Evolutionary conservation across 2,888 invertebrate genomes (phyloP), one percentile per base, ranked within the genome.

Genomic region (Empis livida): DNA sequence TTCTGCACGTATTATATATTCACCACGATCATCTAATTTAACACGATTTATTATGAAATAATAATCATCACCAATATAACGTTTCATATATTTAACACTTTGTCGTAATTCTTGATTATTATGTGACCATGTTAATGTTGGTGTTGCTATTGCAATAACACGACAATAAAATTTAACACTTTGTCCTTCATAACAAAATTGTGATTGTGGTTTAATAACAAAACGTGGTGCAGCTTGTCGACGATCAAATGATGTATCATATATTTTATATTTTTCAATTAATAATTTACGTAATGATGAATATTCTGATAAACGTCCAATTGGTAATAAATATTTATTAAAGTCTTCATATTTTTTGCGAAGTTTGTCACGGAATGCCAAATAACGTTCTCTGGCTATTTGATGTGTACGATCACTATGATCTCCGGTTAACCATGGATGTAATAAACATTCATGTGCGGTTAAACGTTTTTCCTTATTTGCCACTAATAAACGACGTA

Each of bases 51-150:
- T 95, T 54, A 95, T 84, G 70, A 99, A 92, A 71, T 94, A 93
- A 69, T 93, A 99, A 63, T 97, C 94, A 59, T 96, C 93, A 46
- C 89, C 92, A 40, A 83, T 79, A 66, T 97, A 99, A 61, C 95
- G 82, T 73, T 97, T 97, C 97, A 99, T 99, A 71, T 90, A 95
- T 72, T 99, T 99, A 55, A 96, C 95, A 57, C 94, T 94, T 72
- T 99, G 97, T 47, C 91, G 77, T 46, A 99, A 73, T 65, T 96
- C 96, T 61, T 82, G 79, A 70, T 90, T 91, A 71, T 92, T 94
- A 62, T 88, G 85, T 55, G 84, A 87, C 99, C 99, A 99, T 17
- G 93, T 88, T 52, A 99, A 80, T 0, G 93, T 92, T 35, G 97
- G 93, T 17, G 94, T 80, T 23, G 97, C 94, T 56, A 85, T 81